These are phyloP conservation scores for Flexamia atlantica DNA, from an alignment of 2,888 invertebrate genomes.

Conservation along the genomic window DNA sequence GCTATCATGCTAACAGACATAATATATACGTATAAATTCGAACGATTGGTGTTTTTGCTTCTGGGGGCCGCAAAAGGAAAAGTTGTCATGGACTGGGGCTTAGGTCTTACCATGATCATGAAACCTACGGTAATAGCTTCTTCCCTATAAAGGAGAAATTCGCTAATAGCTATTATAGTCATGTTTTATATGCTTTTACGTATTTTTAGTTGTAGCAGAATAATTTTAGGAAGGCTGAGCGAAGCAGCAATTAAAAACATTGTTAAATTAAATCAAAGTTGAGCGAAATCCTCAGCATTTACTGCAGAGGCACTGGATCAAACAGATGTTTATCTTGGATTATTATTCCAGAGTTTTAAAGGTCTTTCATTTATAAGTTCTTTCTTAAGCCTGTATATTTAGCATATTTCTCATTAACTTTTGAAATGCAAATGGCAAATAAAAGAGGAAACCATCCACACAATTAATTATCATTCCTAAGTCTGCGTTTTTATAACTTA, in stretches of 20 bases:
- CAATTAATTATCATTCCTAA: background rate
- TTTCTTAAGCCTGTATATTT: background rate
- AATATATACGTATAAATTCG: too few relatives aligned
- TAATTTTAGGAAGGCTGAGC: too few relatives aligned
- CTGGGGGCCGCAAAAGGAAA: too few relatives aligned
- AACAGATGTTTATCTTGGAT: background rate
- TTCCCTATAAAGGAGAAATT: too few relatives aligned
- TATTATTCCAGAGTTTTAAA: background rate
- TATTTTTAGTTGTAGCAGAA: too few relatives aligned
- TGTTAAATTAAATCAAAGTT: background rate
- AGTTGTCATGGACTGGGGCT: too few relatives aligned
- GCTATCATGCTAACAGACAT: too few relatives aligned
- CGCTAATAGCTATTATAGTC: too few relatives aligned
- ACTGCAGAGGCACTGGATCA: background rate
- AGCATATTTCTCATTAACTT: conserved; percentile 5
- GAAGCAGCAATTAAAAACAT: background rate
- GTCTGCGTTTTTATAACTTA: background rate
- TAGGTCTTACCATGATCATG: too few relatives aligned
- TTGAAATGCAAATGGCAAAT: background rate
- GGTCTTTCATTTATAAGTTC: background rate
- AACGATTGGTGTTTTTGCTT: too few relatives aligned
- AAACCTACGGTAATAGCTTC: too few relatives aligned
- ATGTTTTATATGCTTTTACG: too few relatives aligned
- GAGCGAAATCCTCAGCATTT: background rate
- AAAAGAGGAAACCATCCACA: background rate